Conservation (phyloP, 2,113 vertebrate species). For the Lampris incognitus region DNA sequence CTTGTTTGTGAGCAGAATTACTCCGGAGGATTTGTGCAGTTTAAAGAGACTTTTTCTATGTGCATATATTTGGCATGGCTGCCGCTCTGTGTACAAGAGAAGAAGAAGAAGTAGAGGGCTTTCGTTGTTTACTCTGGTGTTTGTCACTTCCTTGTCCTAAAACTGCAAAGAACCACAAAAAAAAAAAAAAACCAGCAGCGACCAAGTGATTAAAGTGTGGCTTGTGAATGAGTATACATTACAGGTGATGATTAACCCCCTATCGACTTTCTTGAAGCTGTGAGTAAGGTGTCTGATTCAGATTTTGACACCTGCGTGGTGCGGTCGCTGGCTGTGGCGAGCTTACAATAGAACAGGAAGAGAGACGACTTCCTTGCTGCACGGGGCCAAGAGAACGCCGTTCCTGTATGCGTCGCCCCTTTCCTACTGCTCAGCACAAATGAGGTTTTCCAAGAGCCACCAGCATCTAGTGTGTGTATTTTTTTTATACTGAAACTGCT, state of each 20-base stretch:
- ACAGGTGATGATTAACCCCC: slow-evolving; percentile 19
- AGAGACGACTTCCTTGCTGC: slow-evolving; percentile 44
- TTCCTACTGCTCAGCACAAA: slow-evolving; percentile 5
- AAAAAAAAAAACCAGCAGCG: neutral
- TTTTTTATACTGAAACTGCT: slow-evolving; percentile 12
- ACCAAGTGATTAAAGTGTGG: slow-evolving; percentile 13
- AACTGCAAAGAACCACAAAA: neutral
- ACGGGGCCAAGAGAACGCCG: neutral
- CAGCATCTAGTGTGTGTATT: slow-evolving; percentile 28
- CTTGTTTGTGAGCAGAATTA: too few species aligned
- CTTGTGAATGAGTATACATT: slow-evolving; percentile 2
- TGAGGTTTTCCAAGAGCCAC: slow-evolving; percentile 21
- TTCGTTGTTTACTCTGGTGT: slow-evolving; percentile 10
- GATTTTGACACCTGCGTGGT: slow-evolving; percentile 6
- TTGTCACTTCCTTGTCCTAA: neutral
- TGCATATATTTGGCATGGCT: too few species aligned
- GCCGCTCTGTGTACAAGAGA: too few species aligned
- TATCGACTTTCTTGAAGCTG: slow-evolving; percentile 14
- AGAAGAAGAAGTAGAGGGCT: neutral
- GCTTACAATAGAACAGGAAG: slow-evolving; percentile 54
- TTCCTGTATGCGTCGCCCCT: slow-evolving; percentile 41
- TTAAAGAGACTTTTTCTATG: too few species aligned
- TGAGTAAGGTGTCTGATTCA: slow-evolving; percentile 13
- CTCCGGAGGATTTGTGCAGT: too few species aligned
- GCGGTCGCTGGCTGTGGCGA: slow-evolving; percentile 38